A percentile compares a stretch with the other conserved stretches of the same genome.
These are phyloP conservation scores for Rhynchopsitta pachyrhyncha DNA, from an alignment of 2,113 vertebrate genomes.

Conservation along the genomic window DNA sequence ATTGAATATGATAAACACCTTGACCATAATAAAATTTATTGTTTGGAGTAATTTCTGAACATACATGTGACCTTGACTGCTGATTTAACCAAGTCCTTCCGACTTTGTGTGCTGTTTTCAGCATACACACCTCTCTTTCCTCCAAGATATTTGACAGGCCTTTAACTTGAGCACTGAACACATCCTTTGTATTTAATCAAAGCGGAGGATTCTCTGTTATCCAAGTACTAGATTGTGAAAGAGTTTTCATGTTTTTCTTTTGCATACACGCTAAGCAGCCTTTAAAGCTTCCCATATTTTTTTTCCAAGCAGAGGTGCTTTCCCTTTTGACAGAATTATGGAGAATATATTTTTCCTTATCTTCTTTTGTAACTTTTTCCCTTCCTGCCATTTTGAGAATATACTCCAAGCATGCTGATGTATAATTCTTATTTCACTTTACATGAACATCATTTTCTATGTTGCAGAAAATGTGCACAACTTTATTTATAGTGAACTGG, in stretches of 20 bases:
- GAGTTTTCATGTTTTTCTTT: conserved; percentile 2
- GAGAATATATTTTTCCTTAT: conserved; percentile 23
- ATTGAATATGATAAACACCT: conserved; percentile 57
- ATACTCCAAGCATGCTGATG: not conserved
- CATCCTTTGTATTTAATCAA: conserved; percentile 60
- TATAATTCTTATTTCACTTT: not conserved
- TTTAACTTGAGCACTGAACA: conserved; percentile 26
- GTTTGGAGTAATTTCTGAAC: conserved; percentile 3
- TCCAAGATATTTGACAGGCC: conserved; percentile 25
- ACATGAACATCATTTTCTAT: not conserved
- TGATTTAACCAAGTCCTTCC: conserved; percentile 35
- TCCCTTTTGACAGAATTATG: conserved; percentile 46
- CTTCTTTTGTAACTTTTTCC: not conserved
- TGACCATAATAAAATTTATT: conserved; percentile 50
- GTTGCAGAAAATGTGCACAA: not conserved
- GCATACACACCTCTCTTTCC: not conserved
- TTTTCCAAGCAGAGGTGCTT: not conserved
- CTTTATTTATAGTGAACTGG: not conserved
- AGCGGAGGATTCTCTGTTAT: not conserved
- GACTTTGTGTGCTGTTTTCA: conserved; percentile 21
- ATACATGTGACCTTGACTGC: not conserved
- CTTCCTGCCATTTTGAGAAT: not conserved
- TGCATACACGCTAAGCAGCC: not conserved
- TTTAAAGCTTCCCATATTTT: conserved; percentile 14
- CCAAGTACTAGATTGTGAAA: not conserved